These are phyloP conservation scores for Cosmopolites sordidus DNA, from an alignment of 2,888 invertebrate species.

Conservation along the genomic window DNA sequence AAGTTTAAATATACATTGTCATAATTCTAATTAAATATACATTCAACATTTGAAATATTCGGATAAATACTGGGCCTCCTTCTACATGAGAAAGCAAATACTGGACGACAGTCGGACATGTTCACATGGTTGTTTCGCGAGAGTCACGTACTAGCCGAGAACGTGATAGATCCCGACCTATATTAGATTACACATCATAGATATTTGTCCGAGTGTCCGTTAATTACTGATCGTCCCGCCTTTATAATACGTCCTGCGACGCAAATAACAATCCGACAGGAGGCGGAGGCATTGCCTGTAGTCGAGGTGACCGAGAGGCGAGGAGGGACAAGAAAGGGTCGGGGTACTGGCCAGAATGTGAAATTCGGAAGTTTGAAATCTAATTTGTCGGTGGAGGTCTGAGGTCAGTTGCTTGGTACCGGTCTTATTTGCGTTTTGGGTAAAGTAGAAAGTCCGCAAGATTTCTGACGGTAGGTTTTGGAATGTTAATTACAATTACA, in stretches of 20 bases:
- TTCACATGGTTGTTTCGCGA: conserved; percentile 44
- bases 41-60: too few relatives aligned
- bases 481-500: too few relatives aligned
- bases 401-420: neutral
- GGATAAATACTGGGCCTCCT: too few relatives aligned
- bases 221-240: conserved; percentile 28
- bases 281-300: neutral
- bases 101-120: conserved; percentile 34
- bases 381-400: neutral
- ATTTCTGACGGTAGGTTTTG: too few relatives aligned
- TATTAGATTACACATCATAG: conserved; percentile 48
- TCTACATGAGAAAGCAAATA: conserved; percentile 38
- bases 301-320: neutral
- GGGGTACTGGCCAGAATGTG: conserved; percentile 10
- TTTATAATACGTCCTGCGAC: conserved; percentile 25
- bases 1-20: too few relatives aligned
- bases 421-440: too few relatives aligned
- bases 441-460: too few relatives aligned
- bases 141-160: conserved; percentile 47
- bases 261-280: neutral
- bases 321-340: conserved; percentile 7
- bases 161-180: conserved; percentile 49
- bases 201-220: conserved; percentile 31
- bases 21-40: too few relatives aligned
- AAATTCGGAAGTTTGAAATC: conserved; percentile 13